These are phyloP conservation scores for Bombus cullumanus DNA, from an alignment of 1,140 invertebrate species.

Conservation along the genomic window DNA sequence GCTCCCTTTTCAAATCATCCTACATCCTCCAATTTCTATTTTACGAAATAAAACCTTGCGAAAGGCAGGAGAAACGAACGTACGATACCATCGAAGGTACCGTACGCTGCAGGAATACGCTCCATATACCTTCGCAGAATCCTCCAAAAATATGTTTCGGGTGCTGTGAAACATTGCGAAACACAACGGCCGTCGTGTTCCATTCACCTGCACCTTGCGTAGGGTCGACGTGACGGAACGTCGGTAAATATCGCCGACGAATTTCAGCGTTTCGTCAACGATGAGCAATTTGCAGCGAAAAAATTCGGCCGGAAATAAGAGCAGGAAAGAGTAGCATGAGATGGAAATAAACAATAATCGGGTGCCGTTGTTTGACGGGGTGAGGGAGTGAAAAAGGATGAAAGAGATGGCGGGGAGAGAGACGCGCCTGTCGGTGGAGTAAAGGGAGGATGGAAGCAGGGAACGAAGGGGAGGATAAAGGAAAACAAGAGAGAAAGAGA, in stretches of 20 bases:
- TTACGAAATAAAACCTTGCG: too few species aligned
- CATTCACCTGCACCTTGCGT: neutral
- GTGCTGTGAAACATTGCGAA: neutral
- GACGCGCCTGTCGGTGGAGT: neutral
- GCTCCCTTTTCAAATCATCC: too few species aligned
- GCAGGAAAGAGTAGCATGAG: neutral
- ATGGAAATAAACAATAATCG: conserved; percentile 21
- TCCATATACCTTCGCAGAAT: too few species aligned
- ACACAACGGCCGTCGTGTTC: neutral
- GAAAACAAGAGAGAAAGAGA: neutral
- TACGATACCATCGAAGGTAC: neutral
- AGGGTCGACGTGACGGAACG: neutral
- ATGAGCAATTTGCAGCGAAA: conserved; percentile 10
- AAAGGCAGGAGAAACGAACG: too few species aligned
- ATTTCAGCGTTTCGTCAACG: neutral
- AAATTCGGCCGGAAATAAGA: neutral
- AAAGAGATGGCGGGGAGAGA: neutral
- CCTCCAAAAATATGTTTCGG: neutral
- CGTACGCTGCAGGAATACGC: too few species aligned
- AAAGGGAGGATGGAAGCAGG: neutral
- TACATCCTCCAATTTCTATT: too few species aligned
- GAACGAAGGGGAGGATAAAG: neutral
- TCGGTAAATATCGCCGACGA: neutral
- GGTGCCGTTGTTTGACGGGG: neutral
- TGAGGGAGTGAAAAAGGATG: neutral